Percentiles rank a stretch among this genome's conserved stretches.
Conservation (phyloP, 2,888 invertebrate species). For the Cephus pygmeus region DNA sequence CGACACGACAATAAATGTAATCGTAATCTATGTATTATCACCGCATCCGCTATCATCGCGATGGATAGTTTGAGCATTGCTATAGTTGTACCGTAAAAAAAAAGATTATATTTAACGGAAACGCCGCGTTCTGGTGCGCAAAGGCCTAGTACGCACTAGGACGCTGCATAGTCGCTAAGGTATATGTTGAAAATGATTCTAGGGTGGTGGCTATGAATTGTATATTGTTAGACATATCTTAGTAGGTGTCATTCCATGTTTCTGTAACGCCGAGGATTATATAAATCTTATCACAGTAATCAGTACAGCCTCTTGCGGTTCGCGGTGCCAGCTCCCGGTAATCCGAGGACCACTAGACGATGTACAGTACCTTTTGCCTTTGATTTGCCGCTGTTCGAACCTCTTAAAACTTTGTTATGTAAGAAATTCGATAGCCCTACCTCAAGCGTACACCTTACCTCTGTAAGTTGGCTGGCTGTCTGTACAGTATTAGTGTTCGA, state of each 20-base stretch:
- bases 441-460: constrained; percentile 49
- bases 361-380: constrained; percentile 35
- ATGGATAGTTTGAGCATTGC: constrained; percentile 50
- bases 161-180: constrained; percentile 29
- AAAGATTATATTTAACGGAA: constrained; percentile 11
- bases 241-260: constrained; percentile 61
- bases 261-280: constrained; percentile 57
- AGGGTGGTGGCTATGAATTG: constrained; percentile 55
- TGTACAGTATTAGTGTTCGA: constrained; percentile 62
- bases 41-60: constrained; percentile 34
- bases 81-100: constrained; percentile 36
- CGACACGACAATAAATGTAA: constrained; percentile 54
- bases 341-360: constrained; percentile 49
- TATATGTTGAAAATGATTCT: constrained; percentile 26
- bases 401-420: constrained; percentile 13
- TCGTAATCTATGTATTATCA: constrained; percentile 30
- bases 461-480: constrained; percentile 53
- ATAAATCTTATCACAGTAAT: constrained; percentile 24
- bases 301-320: constrained; percentile 52
- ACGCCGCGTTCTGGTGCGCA: constrained; percentile 28
- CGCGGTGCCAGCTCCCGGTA: constrained; percentile 50
- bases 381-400: constrained; percentile 10
- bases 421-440: constrained; percentile 36
- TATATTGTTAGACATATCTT: constrained; percentile 44
- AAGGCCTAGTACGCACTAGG: constrained; percentile 52